A percentile compares a stretch with the other conserved stretches of the same genome.
phyloP scores from a whole-genome alignment of 2,888 invertebrate species.

The Papilio gigon region DNA sequence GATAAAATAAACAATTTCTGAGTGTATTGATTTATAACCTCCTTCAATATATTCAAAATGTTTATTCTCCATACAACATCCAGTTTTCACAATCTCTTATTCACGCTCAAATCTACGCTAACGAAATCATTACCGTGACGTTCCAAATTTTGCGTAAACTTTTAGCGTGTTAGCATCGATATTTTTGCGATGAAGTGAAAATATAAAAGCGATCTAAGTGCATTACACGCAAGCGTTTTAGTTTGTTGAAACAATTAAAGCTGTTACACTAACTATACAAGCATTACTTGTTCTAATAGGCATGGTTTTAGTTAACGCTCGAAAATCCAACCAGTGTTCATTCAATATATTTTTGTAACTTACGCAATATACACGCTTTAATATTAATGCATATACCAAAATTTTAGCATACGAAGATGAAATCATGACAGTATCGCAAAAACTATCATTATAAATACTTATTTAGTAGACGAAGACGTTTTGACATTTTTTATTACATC shows the following conservation, averaged over 20 bases:
- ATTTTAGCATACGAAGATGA: background rate
- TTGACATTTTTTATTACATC: background rate
- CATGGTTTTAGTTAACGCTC: conserved; percentile 24
- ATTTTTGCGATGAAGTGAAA: conserved; percentile 53
- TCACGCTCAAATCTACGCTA: conserved; percentile 47
- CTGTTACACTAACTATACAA: conserved; percentile 39
- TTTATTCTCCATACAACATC: background rate
- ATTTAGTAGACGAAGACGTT: background rate
- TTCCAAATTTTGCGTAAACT: conserved; percentile 47
- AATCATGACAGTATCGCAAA: background rate
- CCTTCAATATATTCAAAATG: background rate
- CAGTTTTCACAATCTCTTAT: conserved; percentile 41
- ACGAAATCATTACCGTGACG: conserved; percentile 48
- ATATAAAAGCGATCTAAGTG: conserved; percentile 46
- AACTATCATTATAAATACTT: background rate
- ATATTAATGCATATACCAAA: conserved; percentile 2
- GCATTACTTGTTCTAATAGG: conserved; percentile 33
- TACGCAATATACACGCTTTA: conserved; percentile 18
- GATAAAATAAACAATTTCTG: background rate
- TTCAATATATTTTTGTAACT: conserved; percentile 21
- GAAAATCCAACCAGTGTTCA: conserved; percentile 21
- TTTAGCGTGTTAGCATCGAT: conserved; percentile 48
- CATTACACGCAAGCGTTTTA: conserved; percentile 35
- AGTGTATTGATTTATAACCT: background rate
- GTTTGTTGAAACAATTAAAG: conserved; percentile 44